Conservation (phyloP, 2,888 invertebrate genomes). For the Diarsia brunnea region DNA sequence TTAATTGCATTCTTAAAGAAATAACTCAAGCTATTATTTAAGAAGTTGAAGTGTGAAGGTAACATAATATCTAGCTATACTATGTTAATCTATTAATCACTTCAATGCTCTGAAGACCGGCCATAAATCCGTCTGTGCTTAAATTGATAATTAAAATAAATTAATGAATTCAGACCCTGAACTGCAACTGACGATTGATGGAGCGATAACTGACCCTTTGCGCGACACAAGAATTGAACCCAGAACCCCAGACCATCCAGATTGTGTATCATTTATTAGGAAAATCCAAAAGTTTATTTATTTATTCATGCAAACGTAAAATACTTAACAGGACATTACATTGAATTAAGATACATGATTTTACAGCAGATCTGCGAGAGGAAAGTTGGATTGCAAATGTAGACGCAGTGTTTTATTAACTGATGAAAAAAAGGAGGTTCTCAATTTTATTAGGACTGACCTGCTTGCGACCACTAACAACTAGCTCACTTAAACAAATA, state of each 20-base stretch:
- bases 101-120: background rate
- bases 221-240: background rate
- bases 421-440: no score
- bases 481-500: slow-evolving; percentile 14
- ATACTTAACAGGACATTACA: no score
- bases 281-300: background rate
- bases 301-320: no score
- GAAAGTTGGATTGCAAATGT: no score
- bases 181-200: background rate
- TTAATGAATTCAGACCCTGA: background rate
- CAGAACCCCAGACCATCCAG: background rate
- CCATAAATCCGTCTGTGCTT: background rate
- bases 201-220: background rate
- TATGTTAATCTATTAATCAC: background rate
- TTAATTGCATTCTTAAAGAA: slow-evolving; percentile 42
- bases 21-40: slow-evolving; percentile 4
- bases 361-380: no score
- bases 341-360: no score
- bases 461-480: background rate
- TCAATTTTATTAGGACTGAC: background rate
- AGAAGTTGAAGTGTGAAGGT: background rate
- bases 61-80: background rate
- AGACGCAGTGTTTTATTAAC: no score
- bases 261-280: background rate
- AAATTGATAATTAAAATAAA: background rate